phyloP scores from a whole-genome alignment of 2,113 vertebrate genomes.

The Melanostigma gelatinosum region DNA sequence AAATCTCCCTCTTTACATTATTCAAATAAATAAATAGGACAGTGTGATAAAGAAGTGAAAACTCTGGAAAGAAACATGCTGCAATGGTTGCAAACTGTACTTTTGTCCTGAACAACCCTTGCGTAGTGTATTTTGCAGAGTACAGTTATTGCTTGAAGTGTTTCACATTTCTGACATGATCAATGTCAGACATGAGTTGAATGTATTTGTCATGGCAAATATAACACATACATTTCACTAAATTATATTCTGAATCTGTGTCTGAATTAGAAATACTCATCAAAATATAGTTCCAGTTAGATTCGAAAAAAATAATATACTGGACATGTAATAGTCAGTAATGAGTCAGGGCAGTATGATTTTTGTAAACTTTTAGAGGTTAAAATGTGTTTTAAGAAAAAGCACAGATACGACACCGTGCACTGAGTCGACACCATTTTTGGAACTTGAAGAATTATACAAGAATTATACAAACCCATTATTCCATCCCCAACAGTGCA shows the following conservation, averaged over 20 bases:
- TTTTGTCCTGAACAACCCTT: constrained; percentile 11
- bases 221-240: background rate
- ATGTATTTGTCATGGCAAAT: constrained; percentile 9
- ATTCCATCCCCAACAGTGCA: constrained; percentile 76
- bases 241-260: constrained; percentile 24
- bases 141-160: constrained; percentile 43
- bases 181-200: constrained; percentile 13
- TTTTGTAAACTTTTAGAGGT: constrained; percentile 54
- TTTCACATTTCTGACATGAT: constrained; percentile 17
- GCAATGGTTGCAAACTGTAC: constrained; percentile 35
- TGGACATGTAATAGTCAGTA: constrained; percentile 10
- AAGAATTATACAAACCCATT: constrained; percentile 77
- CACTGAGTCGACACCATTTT: constrained; percentile 57
- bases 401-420: constrained; percentile 71
- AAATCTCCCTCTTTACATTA: constrained; percentile 10
- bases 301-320: constrained; percentile 12
- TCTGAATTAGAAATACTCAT: constrained; percentile 39
- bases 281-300: constrained; percentile 47
- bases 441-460: constrained; percentile 77
- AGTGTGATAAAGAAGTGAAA: constrained; percentile 4
- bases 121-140: constrained; percentile 12
- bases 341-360: constrained; percentile 8
- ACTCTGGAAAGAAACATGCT: constrained; percentile 25
- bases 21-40: background rate
- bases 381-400: too few species aligned